Percentiles rank a stretch among this genome's conserved stretches.
Evolutionary conservation across 2,888 invertebrate genomes (phyloP).

Genomic region (Zelleria hepariella): DNA sequence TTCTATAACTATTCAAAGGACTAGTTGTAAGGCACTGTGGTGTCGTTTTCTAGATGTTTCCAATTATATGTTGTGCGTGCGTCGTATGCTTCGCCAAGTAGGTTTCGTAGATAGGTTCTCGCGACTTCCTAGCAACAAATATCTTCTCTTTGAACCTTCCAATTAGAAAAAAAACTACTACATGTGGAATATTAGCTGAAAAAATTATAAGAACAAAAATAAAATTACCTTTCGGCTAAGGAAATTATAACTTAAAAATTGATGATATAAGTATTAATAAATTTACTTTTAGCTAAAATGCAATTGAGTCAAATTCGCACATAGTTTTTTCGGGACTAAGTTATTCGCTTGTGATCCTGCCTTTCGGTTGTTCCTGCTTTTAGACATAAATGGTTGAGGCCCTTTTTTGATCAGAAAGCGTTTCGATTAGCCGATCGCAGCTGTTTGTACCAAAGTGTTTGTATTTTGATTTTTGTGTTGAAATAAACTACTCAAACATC

Average conservation of each 20-base stretch:
- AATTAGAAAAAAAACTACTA: constrained; percentile 37
- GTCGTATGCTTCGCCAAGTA: constrained; percentile 61
- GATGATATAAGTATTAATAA: neutral
- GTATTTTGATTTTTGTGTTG: constrained; percentile 64
- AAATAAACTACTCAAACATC: constrained; percentile 69
- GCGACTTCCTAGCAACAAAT: constrained; percentile 65
- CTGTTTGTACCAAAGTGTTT: constrained; percentile 72
- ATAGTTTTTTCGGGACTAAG: neutral
- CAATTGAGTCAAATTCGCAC: neutral
- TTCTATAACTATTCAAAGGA: constrained; percentile 52
- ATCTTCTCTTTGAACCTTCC: constrained; percentile 59
- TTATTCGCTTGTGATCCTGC: constrained; percentile 35
- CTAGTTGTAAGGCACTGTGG: constrained; percentile 53
- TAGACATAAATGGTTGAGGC: constrained; percentile 26
- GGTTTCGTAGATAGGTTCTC: constrained; percentile 63
- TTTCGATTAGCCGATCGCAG: constrained; percentile 52
- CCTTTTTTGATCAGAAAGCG: constrained; percentile 27
- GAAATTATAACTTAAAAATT: neutral
- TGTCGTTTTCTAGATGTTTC: constrained; percentile 62
- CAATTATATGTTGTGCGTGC: constrained; percentile 58
- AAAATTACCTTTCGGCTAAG: constrained; percentile 23
- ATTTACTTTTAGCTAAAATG: neutral
- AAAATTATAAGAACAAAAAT: constrained; percentile 45
- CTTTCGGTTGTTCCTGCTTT: constrained; percentile 45
- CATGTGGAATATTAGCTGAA: constrained; percentile 25